Base-by-base conservation (phyloP, 2,888 invertebrate genomes). In the Colletes collaris region DNA sequence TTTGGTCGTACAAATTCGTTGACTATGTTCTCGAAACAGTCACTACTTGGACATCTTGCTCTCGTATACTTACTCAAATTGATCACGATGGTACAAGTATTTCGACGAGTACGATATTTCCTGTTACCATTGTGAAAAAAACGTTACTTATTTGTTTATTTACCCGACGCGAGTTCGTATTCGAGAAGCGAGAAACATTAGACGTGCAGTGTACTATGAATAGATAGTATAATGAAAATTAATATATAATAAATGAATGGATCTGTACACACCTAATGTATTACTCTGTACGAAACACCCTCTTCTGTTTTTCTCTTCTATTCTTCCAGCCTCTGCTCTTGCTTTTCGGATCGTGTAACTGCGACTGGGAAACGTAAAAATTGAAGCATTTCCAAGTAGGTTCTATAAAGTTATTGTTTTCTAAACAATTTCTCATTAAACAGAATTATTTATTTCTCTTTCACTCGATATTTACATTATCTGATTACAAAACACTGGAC, bases 201-300 rank as follows among this genome's bases (percentile, higher is more conserved):
- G 65, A 85, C 63, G 81, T 75, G 86, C 84, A 87, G 85, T 87
- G 87, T 86, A 85, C 89, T 88, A 87, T 87, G 87, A 85, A 88
- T 90, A 90, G 89, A 91, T 91, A 91, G 89, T 89, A 88, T 91
- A 90, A 90, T 90, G 86, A 90, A 90, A 90, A 88, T 90, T 89
- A 90, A 90, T 89, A 91, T 90, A 89, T 89, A 91, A 91, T 91
- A 90, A 91, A 91, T 91, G 86, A 90, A 91, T 91, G 89, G 89
- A 91, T 87, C 91, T 85, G 76, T 86, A 86, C 67, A 79, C 65
- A 19, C 35, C 11, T 6, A 58, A 58, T 56, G 35, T 79, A 63
- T 79, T 77, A 66, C 50, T 62, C 16, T 10, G 16, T 52, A 52
- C 13, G 7, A 27, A 60, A 50, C 35, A 44, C 58, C 56, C 27